Conservation (phyloP, 2,888 invertebrate genomes). For the Andrena flavipes region DNA sequence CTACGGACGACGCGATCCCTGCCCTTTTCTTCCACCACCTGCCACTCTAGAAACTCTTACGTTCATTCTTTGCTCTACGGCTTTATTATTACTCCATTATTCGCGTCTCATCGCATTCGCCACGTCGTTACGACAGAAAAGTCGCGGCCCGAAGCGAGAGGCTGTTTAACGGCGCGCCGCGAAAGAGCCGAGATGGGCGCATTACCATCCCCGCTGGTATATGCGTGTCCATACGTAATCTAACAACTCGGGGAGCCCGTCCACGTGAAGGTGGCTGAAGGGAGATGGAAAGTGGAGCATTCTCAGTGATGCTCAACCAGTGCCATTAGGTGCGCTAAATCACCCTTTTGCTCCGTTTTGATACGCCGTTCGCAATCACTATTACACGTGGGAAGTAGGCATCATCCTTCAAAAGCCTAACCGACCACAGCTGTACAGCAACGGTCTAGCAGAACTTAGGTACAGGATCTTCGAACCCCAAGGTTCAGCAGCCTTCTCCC, state of each 20-base stretch:
- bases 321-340: slow-evolving; percentile 13
- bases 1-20: background rate
- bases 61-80: slow-evolving; percentile 23
- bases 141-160: slow-evolving; percentile 30
- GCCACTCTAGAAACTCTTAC: slow-evolving; percentile 6
- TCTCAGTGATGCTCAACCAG: slow-evolving; percentile 70
- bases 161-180: slow-evolving; percentile 18
- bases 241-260: slow-evolving; percentile 42
- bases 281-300: slow-evolving; percentile 72
- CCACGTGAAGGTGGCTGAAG: slow-evolving; percentile 61
- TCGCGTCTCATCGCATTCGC: slow-evolving; percentile 29
- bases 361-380: background rate
- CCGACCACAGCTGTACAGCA: no score
- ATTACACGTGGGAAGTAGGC: background rate
- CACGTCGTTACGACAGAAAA: slow-evolving; percentile 40
- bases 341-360: slow-evolving; percentile 21
- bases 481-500: no score
- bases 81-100: slow-evolving; percentile 17
- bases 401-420: no score
- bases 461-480: no score
- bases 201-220: slow-evolving; percentile 54
- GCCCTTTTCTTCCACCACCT: slow-evolving; percentile 19
- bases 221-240: slow-evolving; percentile 60
- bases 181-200: slow-evolving; percentile 28
- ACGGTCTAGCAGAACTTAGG: no score